Evolutionary conservation across 2,797 vertebrate genomes (phyloP).

Genomic region (Cheirogaleus major): DNA sequence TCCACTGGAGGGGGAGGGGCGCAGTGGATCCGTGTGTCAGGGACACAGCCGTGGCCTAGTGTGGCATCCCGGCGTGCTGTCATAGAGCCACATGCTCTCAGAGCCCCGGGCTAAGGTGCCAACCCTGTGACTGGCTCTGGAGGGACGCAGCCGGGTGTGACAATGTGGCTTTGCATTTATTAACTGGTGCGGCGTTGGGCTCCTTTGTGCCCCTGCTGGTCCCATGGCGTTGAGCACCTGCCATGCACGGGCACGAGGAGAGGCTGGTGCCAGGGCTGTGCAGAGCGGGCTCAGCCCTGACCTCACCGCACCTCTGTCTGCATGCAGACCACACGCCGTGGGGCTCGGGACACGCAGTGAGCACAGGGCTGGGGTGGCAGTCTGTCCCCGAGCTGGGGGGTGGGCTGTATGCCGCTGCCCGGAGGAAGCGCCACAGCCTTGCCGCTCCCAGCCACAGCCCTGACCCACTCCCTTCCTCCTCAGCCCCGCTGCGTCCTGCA

Average conservation of each 20-base stretch:
- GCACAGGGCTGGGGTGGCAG: accelerated
- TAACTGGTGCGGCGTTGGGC: accelerated
- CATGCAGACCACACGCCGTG: accelerated
- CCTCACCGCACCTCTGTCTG: accelerated
- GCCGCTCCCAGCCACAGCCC: too few relatives aligned
- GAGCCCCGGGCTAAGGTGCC: not conserved
- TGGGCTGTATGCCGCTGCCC: accelerated
- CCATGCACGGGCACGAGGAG: accelerated
- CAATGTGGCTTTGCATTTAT: too few relatives aligned
- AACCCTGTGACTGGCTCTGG: accelerated
- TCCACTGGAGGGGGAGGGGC: not conserved
- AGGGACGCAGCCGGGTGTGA: not conserved
- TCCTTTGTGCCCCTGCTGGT: accelerated
- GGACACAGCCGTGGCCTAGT: not conserved
- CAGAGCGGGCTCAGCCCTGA: accelerated
- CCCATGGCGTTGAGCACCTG: accelerated
- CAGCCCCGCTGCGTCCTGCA: accelerated
- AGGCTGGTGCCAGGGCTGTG: accelerated
- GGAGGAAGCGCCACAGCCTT: not conserved
- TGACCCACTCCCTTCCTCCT: accelerated
- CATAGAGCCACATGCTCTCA: accelerated
- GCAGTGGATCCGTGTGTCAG: accelerated
- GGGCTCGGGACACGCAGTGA: accelerated
- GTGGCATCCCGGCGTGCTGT: accelerated
- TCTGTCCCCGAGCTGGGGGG: not conserved